Conservation (phyloP, 2,113 vertebrate genomes). For the Leptobrachium ailaonicum region DNA sequence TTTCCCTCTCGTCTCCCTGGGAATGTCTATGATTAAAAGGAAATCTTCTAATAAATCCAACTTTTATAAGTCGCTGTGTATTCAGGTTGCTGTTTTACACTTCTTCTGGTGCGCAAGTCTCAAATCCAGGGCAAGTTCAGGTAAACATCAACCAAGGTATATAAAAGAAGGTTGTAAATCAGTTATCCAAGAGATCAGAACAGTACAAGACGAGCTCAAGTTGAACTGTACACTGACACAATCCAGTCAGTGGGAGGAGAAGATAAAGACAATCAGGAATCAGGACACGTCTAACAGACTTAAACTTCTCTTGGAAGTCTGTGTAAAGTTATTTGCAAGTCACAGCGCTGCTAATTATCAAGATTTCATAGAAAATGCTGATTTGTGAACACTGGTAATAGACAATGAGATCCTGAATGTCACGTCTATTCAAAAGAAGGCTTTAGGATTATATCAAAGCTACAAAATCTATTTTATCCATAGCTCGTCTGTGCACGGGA, state of each 20-base stretch:
- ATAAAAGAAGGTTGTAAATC: slow-evolving; percentile 45
- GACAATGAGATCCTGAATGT: no score
- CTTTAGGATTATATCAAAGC: no score
- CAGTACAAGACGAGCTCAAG: not conserved
- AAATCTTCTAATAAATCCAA: not conserved
- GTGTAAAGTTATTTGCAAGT: no score
- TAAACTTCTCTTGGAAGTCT: not conserved
- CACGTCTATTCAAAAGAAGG: no score
- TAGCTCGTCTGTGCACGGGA: no score
- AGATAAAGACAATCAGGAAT: not conserved
- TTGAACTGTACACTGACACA: slow-evolving; percentile 1
- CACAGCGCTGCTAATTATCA: no score
- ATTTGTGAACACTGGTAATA: no score
- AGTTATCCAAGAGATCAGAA: slow-evolving; percentile 10
- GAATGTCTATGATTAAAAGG: not conserved
- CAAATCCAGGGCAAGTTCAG: slow-evolving; percentile 30
- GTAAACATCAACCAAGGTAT: slow-evolving; percentile 46
- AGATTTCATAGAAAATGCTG: no score
- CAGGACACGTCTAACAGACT: not conserved
- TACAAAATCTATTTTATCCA: no score
- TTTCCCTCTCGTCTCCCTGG: slow-evolving; percentile 2
- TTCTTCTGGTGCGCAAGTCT: slow-evolving; percentile 19
- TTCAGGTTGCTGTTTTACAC: not conserved
- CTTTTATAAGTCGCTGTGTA: not conserved
- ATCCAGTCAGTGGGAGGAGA: not conserved